Evolutionary conservation across 1,140 invertebrate genomes (phyloP).

Genomic region (Bombus terrestris): DNA sequence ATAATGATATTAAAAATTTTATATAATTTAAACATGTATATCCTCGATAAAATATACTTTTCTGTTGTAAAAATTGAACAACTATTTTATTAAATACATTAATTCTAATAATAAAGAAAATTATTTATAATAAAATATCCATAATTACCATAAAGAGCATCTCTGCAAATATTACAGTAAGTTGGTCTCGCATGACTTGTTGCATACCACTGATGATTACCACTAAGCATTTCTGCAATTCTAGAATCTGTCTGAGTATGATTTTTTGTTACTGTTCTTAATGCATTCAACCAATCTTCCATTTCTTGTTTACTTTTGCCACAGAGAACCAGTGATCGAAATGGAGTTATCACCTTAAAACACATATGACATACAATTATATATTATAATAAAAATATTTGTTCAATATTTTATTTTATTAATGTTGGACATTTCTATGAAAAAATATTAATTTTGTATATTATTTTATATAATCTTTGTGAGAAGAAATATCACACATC

Average conservation of each 20-base stretch:
- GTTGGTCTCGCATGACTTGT: constrained; percentile 97
- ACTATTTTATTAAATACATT: not conserved
- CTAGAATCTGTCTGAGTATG: constrained; percentile 85
- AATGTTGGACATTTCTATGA: not conserved
- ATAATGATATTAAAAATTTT: not conserved
- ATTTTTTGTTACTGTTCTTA: constrained; percentile 89
- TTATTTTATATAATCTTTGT: not conserved
- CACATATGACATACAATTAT: constrained; percentile 44
- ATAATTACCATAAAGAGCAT: constrained; percentile 89
- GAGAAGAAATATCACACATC: not conserved
- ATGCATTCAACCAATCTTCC: constrained; percentile 93
- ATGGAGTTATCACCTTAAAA: constrained; percentile 92
- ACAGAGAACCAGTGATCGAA: constrained; percentile 91
- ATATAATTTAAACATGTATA: not conserved
- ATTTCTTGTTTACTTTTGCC: constrained; percentile 92
- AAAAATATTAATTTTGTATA: not conserved
- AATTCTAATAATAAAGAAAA: constrained; percentile 2
- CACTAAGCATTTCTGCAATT: constrained; percentile 90
- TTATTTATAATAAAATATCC: constrained; percentile 12
- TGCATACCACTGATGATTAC: constrained; percentile 96
- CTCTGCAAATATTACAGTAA: constrained; percentile 97
- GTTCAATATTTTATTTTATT: not conserved
- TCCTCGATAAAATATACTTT: not conserved
- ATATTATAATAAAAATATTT: not conserved
- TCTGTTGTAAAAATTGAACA: not conserved